Percentiles rank a stretch among this genome's conserved stretches.
Conservation (phyloP, 2,888 invertebrate species). For the Tenodera sinensis region DNA sequence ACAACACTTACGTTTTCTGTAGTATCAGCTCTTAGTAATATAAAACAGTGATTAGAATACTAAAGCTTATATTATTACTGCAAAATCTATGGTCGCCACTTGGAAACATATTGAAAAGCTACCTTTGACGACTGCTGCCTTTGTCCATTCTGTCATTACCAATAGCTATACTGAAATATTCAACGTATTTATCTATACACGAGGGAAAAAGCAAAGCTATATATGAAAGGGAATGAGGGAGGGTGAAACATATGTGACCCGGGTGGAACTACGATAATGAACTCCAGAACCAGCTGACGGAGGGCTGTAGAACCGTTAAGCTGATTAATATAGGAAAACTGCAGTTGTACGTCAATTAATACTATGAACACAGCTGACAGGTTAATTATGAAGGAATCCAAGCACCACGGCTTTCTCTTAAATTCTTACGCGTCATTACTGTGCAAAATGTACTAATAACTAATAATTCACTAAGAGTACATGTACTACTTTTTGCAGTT, state of each 20-base stretch:
- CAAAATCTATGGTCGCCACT: too few relatives aligned
- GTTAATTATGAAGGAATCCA: neutral
- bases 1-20: too few relatives aligned
- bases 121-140: too few relatives aligned
- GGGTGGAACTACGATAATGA: neutral
- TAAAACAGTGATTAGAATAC: too few relatives aligned
- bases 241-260: neutral
- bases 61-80: too few relatives aligned
- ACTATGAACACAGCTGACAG: neutral
- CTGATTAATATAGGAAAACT: neutral
- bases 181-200: neutral
- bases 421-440: neutral
- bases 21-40: too few relatives aligned
- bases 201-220: neutral
- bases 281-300: neutral
- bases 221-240: neutral
- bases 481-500: too few relatives aligned
- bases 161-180: neutral
- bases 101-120: too few relatives aligned
- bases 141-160: too few relatives aligned
- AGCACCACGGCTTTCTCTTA: neutral
- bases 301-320: neutral
- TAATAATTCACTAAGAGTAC: too few relatives aligned
- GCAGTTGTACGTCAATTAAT: neutral
- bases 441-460: too few relatives aligned